A percentile compares a stretch with the other conserved stretches of the same genome.
These are phyloP conservation scores for Heliothis peltigera DNA, from an alignment of 2,888 invertebrate species.

Conservation along the genomic window DNA sequence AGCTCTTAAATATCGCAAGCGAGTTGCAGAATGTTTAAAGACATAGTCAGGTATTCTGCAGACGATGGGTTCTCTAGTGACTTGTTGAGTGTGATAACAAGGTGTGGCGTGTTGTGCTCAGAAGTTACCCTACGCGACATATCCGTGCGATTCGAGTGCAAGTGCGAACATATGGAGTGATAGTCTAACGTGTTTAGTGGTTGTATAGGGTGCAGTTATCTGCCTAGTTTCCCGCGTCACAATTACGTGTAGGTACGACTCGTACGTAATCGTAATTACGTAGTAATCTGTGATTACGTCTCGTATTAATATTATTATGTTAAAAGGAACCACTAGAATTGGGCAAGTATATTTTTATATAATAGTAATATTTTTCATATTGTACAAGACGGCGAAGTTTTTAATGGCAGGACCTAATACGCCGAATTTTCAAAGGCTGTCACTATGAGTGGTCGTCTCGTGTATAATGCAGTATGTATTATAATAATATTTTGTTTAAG, in stretches of 20 bases:
- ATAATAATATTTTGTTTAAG: too few species aligned
- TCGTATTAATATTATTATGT: too few species aligned
- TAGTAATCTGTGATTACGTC: too few species aligned
- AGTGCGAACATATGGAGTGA: conserved; percentile 19
- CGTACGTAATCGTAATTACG: background rate
- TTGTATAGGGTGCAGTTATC: background rate
- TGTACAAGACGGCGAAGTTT: too few species aligned
- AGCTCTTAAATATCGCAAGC: background rate
- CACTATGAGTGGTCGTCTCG: too few species aligned
- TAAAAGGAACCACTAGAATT: too few species aligned
- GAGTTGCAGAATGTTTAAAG: conserved; percentile 4
- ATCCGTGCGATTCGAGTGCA: conserved; percentile 16
- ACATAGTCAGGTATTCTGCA: conserved; percentile 14
- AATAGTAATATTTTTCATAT: too few species aligned
- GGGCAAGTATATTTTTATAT: too few species aligned
- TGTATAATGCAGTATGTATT: too few species aligned
- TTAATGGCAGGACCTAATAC: too few species aligned
- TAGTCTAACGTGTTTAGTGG: conserved; percentile 21
- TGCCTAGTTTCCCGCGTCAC: background rate
- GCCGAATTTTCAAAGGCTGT: too few species aligned
- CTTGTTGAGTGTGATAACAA: conserved; percentile 50
- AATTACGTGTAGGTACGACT: background rate
- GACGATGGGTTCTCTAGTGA: conserved; percentile 24
- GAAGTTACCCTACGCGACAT: conserved; percentile 22
- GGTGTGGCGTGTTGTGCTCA: conserved; percentile 16